Percentiles rank a stretch among this genome's conserved stretches.
These are phyloP conservation scores for Hyphantria cunea DNA, from an alignment of 1,140 invertebrate species.

Conservation along the genomic window DNA sequence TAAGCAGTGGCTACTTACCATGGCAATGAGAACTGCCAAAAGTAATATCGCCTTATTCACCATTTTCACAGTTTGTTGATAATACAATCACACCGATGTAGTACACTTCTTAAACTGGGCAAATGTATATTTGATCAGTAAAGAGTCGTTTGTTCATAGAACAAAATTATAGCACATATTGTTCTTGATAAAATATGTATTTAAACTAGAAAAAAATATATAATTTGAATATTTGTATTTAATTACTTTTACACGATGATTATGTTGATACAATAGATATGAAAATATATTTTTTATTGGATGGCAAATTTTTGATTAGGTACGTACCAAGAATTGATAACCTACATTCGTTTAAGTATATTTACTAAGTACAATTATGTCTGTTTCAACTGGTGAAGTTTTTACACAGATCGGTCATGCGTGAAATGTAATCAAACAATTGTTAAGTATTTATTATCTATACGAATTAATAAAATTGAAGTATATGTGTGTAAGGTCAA, in stretches of 20 bases:
- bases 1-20: constrained; percentile 47
- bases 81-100: constrained; percentile 23
- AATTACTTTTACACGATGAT: constrained; percentile 35
- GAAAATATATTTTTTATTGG: constrained; percentile 28
- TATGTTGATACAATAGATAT: constrained; percentile 29
- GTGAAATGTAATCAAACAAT: too few relatives aligned
- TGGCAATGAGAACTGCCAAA: constrained; percentile 37
- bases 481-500: too few relatives aligned
- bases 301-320: constrained; percentile 38
- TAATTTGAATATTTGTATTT: constrained; percentile 28
- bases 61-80: constrained; percentile 47
- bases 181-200: constrained; percentile 22
- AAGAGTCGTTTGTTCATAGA: constrained; percentile 49
- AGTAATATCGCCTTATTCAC: constrained; percentile 38
- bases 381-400: constrained; percentile 21
- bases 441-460: not conserved
- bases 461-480: too few relatives aligned
- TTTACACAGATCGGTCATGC: constrained; percentile 3
- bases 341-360: constrained; percentile 36
- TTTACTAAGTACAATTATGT: constrained; percentile 6
- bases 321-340: constrained; percentile 36
- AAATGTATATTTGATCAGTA: constrained; percentile 59
- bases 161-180: constrained; percentile 33
- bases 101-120: constrained; percentile 58
- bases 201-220: constrained; percentile 17